Base-by-base conservation (phyloP, 1,140 invertebrate genomes). In the Teleopsis dalmanni region DNA sequence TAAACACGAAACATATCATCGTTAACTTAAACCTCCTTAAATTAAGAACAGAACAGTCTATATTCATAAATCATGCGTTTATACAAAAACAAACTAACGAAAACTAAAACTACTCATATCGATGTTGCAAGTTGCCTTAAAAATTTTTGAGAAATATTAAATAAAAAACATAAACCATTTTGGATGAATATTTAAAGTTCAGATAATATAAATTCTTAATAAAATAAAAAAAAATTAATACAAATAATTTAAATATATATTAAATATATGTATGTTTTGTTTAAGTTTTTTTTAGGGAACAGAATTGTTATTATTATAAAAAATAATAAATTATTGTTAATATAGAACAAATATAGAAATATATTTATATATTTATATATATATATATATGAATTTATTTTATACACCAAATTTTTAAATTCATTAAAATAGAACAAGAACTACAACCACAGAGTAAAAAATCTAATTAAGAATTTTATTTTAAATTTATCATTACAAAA, bases 121-220 rank as follows among this genome's bases (percentile, higher is more conserved):
- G 58, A 64, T 61, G 64, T 63, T 67, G 49, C 66, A 62, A 62
- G 64, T 64, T 67, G 64, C 64, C 64, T 67, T 67, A 67, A 61
- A 57, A 27, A 27, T 25, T 13, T 25, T 42, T 25, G 2, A 23
- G 26, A 25, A 25, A 27, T 11, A 42, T 11, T 26, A 25, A 27
- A 42, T 16, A 42, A 34, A 33, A 33, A 33, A 45, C 10, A 42
- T n/a, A 26, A 43, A 43, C 41, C 31, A 31, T 44, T 44, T 44
- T 44, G 42, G 42, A 44, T 27, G 29, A 33, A 31, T 31, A 33
- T 44, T 44, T 44, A 44, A 43, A n/a, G n/a, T n/a, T n/a, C n/a
- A n/a, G n/a, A n/a, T n/a, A n/a, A n/a, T n/a, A n/a, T n/a, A n/a
- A n/a, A n/a, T n/a, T n/a, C n/a, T n/a, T n/a, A n/a, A n/a, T n/a